Percentiles rank a stretch among this genome's conserved stretches.
Conservation (phyloP, 2,113 vertebrate genomes). For the Procavia capensis region DNA sequence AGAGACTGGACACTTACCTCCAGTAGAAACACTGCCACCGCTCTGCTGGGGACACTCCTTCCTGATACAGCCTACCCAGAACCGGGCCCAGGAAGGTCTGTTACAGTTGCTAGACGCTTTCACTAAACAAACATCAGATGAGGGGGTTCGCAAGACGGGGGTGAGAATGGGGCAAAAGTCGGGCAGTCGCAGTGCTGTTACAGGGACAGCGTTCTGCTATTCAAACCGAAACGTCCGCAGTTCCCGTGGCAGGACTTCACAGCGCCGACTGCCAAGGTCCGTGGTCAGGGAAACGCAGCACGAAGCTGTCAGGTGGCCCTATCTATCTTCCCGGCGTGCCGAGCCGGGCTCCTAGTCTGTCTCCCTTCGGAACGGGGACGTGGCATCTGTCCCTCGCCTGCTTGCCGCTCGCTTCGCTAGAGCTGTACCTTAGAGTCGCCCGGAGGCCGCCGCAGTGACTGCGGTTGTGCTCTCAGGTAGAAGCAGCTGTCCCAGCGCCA, state of each 20-base stretch:
- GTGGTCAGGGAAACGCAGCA: not conserved
- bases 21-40: constrained; percentile 88
- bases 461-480: constrained; percentile 81
- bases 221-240: not conserved
- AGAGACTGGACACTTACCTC: constrained; percentile 96
- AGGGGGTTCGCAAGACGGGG: constrained; percentile 79
- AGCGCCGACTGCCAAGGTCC: not conserved
- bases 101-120: constrained; percentile 87
- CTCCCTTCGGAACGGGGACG: constrained; percentile 65
- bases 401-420: constrained; percentile 74
- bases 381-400: constrained; percentile 68
- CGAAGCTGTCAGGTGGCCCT: constrained; percentile 64
- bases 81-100: constrained; percentile 84
- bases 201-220: constrained; percentile 71
- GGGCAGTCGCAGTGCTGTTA: constrained; percentile 79
- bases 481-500: constrained; percentile 59
- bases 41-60: too few species aligned
- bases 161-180: constrained; percentile 84
- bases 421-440: constrained; percentile 71
- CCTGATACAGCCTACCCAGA: too few species aligned
- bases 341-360: constrained; percentile 61
- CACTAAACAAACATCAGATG: constrained; percentile 80
- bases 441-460: constrained; percentile 74
- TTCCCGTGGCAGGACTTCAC: not conserved
- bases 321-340: constrained; percentile 59